phyloP scores from a whole-genome alignment of 2,888 invertebrate species.

The Tineola bisselliella region DNA sequence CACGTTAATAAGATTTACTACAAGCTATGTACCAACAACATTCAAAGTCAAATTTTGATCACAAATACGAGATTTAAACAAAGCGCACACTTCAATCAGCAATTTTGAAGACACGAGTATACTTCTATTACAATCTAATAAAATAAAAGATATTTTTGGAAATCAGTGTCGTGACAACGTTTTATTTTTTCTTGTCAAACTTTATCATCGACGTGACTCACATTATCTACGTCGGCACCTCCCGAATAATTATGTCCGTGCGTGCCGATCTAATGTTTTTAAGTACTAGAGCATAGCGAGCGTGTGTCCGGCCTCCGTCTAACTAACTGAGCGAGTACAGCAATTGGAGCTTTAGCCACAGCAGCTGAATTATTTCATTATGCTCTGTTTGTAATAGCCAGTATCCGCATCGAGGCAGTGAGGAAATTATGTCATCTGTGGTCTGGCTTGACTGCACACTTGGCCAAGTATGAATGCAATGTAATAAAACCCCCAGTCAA shows the following conservation, averaged over 20 bases:
- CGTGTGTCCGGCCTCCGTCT: conserved; percentile 21
- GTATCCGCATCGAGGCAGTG: not conserved
- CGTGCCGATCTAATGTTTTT: conserved; percentile 20
- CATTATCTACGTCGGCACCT: conserved; percentile 18
- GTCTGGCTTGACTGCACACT: conserved; percentile 4
- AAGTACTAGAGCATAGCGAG: conserved; percentile 21
- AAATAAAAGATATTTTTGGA: not conserved
- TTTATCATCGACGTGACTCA: conserved; percentile 12
- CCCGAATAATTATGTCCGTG: conserved; percentile 23
- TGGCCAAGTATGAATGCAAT: conserved; percentile 20
- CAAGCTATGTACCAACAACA: not conserved
- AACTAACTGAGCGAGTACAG: not conserved
- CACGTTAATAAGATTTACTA: conserved; percentile 5
- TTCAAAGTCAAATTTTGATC: not conserved
- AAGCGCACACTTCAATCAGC: not conserved
- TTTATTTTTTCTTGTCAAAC: not conserved
- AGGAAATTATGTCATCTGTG: conserved; percentile 13
- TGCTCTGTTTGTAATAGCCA: conserved; percentile 7
- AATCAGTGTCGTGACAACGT: not conserved
- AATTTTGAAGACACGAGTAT: not conserved
- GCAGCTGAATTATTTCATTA: conserved; percentile 13
- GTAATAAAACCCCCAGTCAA: conserved; percentile 22
- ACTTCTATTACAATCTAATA: not conserved
- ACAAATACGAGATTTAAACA: not conserved
- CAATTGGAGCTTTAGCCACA: not conserved